Evolutionary conservation across 2,888 invertebrate genomes (phyloP).

Genomic region (Hanleya hanleyi): DNA sequence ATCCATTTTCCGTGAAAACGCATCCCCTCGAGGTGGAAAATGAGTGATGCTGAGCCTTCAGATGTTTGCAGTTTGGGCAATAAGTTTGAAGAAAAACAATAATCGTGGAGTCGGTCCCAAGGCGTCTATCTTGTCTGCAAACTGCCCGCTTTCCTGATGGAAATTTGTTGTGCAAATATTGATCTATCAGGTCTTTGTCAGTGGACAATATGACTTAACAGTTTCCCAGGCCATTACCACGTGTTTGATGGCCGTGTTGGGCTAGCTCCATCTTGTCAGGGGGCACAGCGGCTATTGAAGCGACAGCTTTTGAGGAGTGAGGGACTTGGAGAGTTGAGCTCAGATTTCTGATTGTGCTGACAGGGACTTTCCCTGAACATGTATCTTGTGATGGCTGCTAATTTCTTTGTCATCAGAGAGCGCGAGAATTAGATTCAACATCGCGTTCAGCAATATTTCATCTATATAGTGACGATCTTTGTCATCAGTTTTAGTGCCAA

Average conservation of each 20-base stretch:
- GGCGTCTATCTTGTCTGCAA: constrained; percentile 5
- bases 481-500: no score
- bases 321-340: neutral
- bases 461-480: no score
- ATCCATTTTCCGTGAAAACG: constrained; percentile 7
- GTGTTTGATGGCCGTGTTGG: neutral
- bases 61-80: neutral
- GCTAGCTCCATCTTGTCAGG: neutral
- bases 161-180: constrained; percentile 10
- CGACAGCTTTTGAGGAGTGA: neutral
- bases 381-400: constrained; percentile 3
- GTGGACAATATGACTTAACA: neutral
- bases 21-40: neutral
- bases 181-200: constrained; percentile 5
- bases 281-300: neutral
- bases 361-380: no score
- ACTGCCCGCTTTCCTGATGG: neutral
- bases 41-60: neutral
- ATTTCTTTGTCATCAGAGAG: constrained; percentile 9
- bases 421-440: no score
- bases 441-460: no score
- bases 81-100: constrained; percentile 10
- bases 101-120: neutral
- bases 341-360: no score
- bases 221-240: neutral